These are phyloP conservation scores for Pelodytes ibericus DNA, from an alignment of 2,797 vertebrate species.

Conservation along the genomic window DNA sequence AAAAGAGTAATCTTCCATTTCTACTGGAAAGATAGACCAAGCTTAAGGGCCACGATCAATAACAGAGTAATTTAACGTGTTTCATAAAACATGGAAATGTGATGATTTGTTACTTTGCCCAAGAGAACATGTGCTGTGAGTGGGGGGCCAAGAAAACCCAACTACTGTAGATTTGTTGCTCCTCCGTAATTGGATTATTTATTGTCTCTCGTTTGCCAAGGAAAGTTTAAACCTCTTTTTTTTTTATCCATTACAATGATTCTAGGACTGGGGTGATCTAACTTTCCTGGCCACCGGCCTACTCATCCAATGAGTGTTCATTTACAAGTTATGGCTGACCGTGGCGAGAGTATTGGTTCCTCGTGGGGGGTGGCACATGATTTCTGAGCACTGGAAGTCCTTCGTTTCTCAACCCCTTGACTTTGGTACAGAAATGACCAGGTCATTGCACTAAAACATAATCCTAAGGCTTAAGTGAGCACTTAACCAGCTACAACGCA, in stretches of 20 bases:
- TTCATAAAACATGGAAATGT: background rate
- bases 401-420: background rate
- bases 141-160: background rate
- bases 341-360: background rate
- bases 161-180: background rate
- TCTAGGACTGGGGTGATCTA: background rate
- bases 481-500: background rate
- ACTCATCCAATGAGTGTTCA: background rate
- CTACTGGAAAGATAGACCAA: background rate
- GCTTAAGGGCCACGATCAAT: background rate
- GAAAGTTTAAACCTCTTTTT: background rate
- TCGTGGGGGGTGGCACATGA: slow-evolving; percentile 8
- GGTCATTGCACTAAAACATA: no score
- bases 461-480: no score
- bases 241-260: no score
- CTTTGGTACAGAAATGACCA: background rate
- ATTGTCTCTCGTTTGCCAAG: background rate
- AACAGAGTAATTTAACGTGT: background rate
- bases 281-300: background rate
- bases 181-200: background rate
- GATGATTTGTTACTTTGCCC: background rate
- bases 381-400: background rate
- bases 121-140: background rate
- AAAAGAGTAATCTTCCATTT: background rate
- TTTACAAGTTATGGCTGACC: background rate